A percentile compares a stretch with the other conserved stretches of the same genome.
phyloP scores from a whole-genome alignment of 2,113 vertebrate species.

The Myotis yumanensis region DNA sequence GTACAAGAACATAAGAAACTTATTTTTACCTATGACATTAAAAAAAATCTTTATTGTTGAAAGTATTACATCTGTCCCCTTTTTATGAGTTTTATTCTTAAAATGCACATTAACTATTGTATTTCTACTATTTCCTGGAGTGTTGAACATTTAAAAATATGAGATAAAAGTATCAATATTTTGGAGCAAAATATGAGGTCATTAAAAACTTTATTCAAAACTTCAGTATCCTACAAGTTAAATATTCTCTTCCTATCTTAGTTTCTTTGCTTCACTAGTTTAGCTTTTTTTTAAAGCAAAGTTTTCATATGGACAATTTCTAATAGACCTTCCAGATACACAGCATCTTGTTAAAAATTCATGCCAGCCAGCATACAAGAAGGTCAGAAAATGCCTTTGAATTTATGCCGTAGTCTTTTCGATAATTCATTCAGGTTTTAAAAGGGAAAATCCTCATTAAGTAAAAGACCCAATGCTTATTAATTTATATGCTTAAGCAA shows the following conservation, averaged over 20 bases:
- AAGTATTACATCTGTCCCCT: too few relatives aligned
- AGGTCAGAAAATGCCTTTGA: conserved; percentile 90
- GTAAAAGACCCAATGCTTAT: conserved; percentile 83
- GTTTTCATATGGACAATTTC: conserved; percentile 79
- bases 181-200: conserved; percentile 67
- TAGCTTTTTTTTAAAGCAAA: conserved; percentile 51
- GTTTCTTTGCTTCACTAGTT: conserved; percentile 74
- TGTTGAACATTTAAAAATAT: conserved; percentile 70
- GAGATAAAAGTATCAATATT: conserved; percentile 78
- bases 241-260: conserved; percentile 70
- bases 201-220: conserved; percentile 67
- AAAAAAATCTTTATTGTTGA: background rate
- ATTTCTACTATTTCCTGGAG: conserved; percentile 54
- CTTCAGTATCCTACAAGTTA: conserved; percentile 76
- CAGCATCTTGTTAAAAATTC: conserved; percentile 87
- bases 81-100: conserved; percentile 14
- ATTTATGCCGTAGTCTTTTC: conserved; percentile 85
- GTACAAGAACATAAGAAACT: background rate
- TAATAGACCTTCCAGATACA: conserved; percentile 84
- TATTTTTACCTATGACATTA: conserved; percentile 8
- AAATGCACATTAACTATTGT: conserved; percentile 68
- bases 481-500: conserved; percentile 85
- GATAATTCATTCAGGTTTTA: conserved; percentile 87
- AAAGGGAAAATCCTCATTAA: conserved; percentile 87
- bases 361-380: conserved; percentile 84